These are phyloP conservation scores for Limanda limanda DNA, from an alignment of 2,113 vertebrate species.

Conservation along the genomic window DNA sequence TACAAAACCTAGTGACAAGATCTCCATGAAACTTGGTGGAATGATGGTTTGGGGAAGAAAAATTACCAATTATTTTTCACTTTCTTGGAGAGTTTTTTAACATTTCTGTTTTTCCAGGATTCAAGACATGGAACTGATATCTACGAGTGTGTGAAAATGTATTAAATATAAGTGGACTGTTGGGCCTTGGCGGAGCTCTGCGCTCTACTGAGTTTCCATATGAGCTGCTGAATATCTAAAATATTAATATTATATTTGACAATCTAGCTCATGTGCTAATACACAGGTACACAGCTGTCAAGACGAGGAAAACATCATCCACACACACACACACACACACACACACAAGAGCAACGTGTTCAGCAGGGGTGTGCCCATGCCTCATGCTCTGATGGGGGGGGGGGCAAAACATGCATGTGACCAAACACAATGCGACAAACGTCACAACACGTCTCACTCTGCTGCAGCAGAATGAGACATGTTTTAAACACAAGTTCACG, in stretches of 20 bases:
- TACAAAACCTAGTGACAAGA: too few species aligned
- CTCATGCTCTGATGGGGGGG: conserved; percentile 71
- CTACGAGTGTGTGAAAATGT: too few species aligned
- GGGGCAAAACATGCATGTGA: conserved; percentile 65
- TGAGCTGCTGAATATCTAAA: background rate
- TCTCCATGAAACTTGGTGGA: background rate
- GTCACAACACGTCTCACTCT: conserved; percentile 23
- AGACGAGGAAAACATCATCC: conserved; percentile 28
- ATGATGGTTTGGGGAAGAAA: too few species aligned
- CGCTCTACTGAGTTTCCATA: background rate
- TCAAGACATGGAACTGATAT: too few species aligned
- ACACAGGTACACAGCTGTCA: conserved; percentile 67
- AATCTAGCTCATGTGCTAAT: background rate
- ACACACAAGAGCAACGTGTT: conserved; percentile 21
- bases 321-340: conserved; percentile 11
- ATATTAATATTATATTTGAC: background rate
- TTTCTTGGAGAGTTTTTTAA: too few species aligned
- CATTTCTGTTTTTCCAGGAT: too few species aligned
- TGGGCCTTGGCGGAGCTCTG: too few species aligned
- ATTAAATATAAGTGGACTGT: too few species aligned
- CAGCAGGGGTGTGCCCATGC: conserved; percentile 54
- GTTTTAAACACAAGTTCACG: conserved; percentile 11
- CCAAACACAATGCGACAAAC: conserved; percentile 14
- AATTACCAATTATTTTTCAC: too few species aligned
- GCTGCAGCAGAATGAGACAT: conserved; percentile 7